These are phyloP conservation scores for Aphaenogaster rudis DNA, from an alignment of 1,140 invertebrate genomes.

Conservation along the genomic window DNA sequence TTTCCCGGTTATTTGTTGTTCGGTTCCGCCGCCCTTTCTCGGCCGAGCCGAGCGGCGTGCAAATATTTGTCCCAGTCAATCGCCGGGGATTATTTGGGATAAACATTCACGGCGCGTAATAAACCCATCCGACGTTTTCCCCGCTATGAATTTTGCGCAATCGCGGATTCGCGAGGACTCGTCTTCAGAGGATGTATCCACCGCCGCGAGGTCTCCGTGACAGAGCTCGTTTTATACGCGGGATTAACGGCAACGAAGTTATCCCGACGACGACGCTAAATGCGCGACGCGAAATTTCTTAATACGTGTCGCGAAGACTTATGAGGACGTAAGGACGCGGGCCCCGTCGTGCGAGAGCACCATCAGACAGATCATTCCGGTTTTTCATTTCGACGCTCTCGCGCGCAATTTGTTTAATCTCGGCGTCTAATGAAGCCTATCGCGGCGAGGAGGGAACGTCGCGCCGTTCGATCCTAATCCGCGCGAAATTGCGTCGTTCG, in stretches of 20 bases:
- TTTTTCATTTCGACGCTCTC: conserved; percentile 69
- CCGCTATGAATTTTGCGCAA: conserved; percentile 8
- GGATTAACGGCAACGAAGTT: conserved; percentile 61
- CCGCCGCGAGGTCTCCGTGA: conserved; percentile 1
- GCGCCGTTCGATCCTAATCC: conserved; percentile 67
- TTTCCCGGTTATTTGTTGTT: conserved; percentile 38
- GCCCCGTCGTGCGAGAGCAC: background rate
- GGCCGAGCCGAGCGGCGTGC: background rate
- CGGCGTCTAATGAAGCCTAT: conserved; percentile 67
- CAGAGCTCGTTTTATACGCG: conserved; percentile 49
- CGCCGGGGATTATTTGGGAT: conserved; percentile 41
- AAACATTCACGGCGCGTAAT: conserved; percentile 63
- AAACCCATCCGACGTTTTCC: conserved; percentile 8
- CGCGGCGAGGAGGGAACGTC: conserved; percentile 36
- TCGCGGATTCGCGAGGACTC: background rate
- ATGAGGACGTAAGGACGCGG: conserved; percentile 22
- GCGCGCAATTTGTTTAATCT: conserved; percentile 70
- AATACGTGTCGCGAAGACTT: conserved; percentile 57
- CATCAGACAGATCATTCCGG: conserved; percentile 43
- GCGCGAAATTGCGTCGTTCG: conserved; percentile 57
- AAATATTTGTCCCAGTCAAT: conserved; percentile 59
- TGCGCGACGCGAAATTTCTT: conserved; percentile 51
- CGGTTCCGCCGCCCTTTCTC: conserved; percentile 26
- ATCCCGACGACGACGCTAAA: conserved; percentile 32
- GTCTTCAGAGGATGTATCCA: background rate